Conservation (phyloP, 2,888 invertebrate species). For the Microctonus brassicae region DNA sequence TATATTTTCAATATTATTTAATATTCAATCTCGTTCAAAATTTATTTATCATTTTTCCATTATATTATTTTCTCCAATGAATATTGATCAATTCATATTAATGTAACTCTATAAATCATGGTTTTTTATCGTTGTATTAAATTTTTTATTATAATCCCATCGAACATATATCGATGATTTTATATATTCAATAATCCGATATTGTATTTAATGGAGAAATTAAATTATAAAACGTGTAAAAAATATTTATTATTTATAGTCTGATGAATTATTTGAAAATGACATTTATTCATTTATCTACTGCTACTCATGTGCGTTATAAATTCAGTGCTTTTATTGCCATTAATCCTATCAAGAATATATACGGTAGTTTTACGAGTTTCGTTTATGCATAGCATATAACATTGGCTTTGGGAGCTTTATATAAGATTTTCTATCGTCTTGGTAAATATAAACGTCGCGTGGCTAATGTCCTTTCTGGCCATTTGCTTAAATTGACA, state of each 20-base stretch:
- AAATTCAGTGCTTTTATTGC: constrained; percentile 41
- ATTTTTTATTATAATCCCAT: background rate
- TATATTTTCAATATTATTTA: background rate
- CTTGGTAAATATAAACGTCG: constrained; percentile 43
- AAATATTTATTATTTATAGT: background rate
- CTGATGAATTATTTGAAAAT: background rate
- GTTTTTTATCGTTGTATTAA: background rate
- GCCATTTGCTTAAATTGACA: background rate
- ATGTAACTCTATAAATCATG: too few species aligned
- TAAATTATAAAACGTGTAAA: background rate
- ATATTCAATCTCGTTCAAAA: background rate
- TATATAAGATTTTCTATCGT: constrained; percentile 42
- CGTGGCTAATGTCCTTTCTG: constrained; percentile 28
- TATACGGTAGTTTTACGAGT: constrained; percentile 45
- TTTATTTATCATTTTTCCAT: background rate
- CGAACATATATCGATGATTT: background rate
- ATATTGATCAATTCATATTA: too few species aligned
- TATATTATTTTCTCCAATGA: too few species aligned
- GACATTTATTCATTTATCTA: background rate
- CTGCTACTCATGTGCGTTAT: background rate
- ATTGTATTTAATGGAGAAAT: background rate
- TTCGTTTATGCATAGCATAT: constrained; percentile 25
- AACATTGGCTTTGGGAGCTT: constrained; percentile 18
- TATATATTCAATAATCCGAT: background rate
- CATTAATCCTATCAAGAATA: constrained; percentile 46